Evolutionary conservation across 1,140 invertebrate genomes (phyloP).

Genomic region (Rhopalosiphum maidis): DNA sequence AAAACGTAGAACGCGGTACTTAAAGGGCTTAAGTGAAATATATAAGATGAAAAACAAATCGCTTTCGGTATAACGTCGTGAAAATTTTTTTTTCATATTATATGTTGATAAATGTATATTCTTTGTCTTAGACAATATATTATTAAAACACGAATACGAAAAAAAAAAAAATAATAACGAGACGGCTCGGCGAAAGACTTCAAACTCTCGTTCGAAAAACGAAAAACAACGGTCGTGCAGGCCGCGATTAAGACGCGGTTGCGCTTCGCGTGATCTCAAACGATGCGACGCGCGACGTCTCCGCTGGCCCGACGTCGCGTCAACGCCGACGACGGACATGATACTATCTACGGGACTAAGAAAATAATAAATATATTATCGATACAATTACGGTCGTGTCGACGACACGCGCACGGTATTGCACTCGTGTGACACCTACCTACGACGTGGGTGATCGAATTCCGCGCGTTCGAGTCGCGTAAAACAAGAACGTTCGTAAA

Average conservation of each 20-base stretch:
- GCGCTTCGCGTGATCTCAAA: neutral
- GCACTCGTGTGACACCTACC: neutral
- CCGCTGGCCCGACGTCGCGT: neutral
- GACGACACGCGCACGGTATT: neutral
- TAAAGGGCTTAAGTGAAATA: neutral
- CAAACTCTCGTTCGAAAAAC: neutral
- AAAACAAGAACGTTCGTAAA: neutral
- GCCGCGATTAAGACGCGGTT: no score
- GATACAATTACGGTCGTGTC: neutral
- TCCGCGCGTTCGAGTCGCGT: neutral
- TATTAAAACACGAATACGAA: neutral
- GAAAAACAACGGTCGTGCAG: neutral
- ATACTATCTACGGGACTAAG: neutral
- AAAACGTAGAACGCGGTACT: neutral
- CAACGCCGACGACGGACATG: neutral
- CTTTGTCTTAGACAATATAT: conserved; percentile 7
- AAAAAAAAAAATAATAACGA: neutral
- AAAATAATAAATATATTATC: neutral
- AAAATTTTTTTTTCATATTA: neutral
- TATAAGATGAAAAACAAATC: neutral
- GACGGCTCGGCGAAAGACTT: neutral
- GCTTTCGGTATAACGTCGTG: neutral
- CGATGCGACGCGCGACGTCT: neutral
- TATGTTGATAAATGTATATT: conserved; percentile 10
- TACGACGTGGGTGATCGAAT: neutral